Conservation (phyloP, 1,140 invertebrate genomes). For the Daktulosphaira vitifoliae region DNA sequence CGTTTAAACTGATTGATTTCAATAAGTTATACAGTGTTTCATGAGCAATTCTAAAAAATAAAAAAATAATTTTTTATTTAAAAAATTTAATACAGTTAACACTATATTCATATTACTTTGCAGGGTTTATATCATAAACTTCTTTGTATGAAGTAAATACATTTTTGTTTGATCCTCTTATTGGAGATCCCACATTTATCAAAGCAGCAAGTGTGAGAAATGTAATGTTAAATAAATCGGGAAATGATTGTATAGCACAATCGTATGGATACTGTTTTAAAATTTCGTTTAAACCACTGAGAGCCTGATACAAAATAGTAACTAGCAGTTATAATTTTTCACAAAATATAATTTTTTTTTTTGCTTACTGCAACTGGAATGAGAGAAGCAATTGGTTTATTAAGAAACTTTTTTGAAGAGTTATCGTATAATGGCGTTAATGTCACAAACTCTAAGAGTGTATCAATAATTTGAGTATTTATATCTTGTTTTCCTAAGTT, state of each 20-base stretch:
- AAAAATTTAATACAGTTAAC: too few species aligned
- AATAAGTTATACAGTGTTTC: constrained; percentile 20
- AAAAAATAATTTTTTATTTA: too few species aligned
- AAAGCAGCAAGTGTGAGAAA: constrained; percentile 16
- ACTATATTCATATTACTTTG: constrained; percentile 4
- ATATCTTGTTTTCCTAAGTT: constrained; percentile 6
- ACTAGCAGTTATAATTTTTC: too few species aligned
- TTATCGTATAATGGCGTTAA: constrained; percentile 28
- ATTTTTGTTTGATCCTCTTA: constrained; percentile 20
- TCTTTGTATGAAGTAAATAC: constrained; percentile 23
- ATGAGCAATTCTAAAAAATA: constrained; percentile 9
- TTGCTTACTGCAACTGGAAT: constrained; percentile 22
- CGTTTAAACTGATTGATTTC: neutral
- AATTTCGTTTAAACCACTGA: constrained; percentile 22
- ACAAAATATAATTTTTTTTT: too few species aligned
- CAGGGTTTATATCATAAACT: constrained; percentile 21
- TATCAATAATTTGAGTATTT: neutral
- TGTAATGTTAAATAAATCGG: constrained; percentile 17
- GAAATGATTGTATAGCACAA: neutral
- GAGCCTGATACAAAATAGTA: constrained; percentile 14
- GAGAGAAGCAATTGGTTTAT: constrained; percentile 20
- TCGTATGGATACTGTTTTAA: constrained; percentile 9
- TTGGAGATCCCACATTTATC: constrained; percentile 10
- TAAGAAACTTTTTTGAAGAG: constrained; percentile 14
- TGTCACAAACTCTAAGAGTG: constrained; percentile 22